A percentile compares a stretch with the other conserved stretches of the same genome.
Conservation (phyloP, 2,888 invertebrate genomes). For the Nomada hirtipes region DNA sequence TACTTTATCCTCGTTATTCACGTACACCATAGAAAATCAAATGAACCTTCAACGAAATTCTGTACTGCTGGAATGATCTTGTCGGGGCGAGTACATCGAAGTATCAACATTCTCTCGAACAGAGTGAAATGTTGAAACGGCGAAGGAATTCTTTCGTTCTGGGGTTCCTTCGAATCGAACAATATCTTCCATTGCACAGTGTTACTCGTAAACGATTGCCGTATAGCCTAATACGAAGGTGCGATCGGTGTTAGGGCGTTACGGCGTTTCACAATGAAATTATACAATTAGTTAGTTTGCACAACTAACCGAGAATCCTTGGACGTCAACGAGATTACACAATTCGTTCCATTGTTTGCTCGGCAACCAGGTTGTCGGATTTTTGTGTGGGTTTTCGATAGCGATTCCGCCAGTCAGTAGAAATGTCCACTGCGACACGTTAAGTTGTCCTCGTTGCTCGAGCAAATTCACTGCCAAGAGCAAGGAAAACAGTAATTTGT, state of each 20-base stretch:
- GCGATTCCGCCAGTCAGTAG: conserved; percentile 94
- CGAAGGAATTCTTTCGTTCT: conserved; percentile 88
- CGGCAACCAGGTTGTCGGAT: conserved; percentile 90
- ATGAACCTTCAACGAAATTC: conserved; percentile 87
- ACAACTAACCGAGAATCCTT: conserved; percentile 84
- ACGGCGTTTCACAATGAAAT: too few relatives aligned
- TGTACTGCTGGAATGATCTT: conserved; percentile 93
- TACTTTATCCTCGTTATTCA: too few relatives aligned
- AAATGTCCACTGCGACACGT: conserved; percentile 92
- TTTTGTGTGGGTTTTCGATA: conserved; percentile 90
- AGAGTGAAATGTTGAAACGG: conserved; percentile 89
- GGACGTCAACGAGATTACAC: conserved; percentile 87
- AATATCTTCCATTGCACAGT: conserved; percentile 88
- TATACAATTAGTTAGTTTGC: too few relatives aligned
- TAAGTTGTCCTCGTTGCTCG: conserved; percentile 85
- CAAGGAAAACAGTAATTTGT: conserved; percentile 95
- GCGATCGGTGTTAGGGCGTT: background rate
- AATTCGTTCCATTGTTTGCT: conserved; percentile 91
- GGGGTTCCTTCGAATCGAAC: conserved; percentile 92
- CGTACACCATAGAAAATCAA: background rate
- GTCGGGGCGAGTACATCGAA: conserved; percentile 94
- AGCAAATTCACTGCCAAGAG: conserved; percentile 90
- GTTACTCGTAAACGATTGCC: conserved; percentile 87
- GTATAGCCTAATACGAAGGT: conserved; percentile 85
- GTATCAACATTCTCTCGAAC: conserved; percentile 91